Evolutionary conservation across 2,888 invertebrate genomes (phyloP).

Genomic region (Epirrita christyi): DNA sequence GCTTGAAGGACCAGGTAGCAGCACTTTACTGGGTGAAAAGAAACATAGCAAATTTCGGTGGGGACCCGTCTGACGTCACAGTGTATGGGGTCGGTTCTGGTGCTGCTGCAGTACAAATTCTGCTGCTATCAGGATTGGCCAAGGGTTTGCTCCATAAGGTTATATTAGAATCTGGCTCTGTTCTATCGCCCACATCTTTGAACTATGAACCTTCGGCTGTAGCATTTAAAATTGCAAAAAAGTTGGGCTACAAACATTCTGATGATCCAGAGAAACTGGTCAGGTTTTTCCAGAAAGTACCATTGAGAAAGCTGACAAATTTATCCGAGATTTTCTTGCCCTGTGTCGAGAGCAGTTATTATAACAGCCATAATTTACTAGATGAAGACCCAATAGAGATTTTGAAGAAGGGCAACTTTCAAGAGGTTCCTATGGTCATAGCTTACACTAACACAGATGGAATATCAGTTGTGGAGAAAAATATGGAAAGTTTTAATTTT

Average conservation of each 20-base stretch:
- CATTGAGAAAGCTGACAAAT: conserved; percentile 45
- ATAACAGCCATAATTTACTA: conserved; percentile 48
- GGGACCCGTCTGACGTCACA: conserved; percentile 66
- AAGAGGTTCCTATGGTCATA: conserved; percentile 63
- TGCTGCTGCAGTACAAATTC: conserved; percentile 63
- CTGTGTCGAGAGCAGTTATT: conserved; percentile 59
- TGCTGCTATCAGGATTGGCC: conserved; percentile 61
- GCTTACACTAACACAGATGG: conserved; percentile 54
- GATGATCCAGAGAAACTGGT: conserved; percentile 46
- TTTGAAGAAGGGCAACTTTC: conserved; percentile 51
- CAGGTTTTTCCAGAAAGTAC: conserved; percentile 52
- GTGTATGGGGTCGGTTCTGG: conserved; percentile 71
- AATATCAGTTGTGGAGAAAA: conserved; percentile 43
- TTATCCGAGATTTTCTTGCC: conserved; percentile 55
- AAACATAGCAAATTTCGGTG: conserved; percentile 72
- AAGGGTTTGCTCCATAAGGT: conserved; percentile 64
- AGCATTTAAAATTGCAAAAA: conserved; percentile 64
- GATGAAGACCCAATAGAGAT: conserved; percentile 59
- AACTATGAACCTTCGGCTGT: conserved; percentile 53
- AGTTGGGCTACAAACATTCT: conserved; percentile 70
- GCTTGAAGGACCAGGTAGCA: conserved; percentile 74
- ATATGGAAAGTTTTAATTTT: conserved; percentile 45
- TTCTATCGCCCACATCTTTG: conserved; percentile 62
- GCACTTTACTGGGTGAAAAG: conserved; percentile 73
- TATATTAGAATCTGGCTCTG: conserved; percentile 71